These are phyloP conservation scores for Lepidurus packardi DNA, from an alignment of 1,140 invertebrate species.

Conservation along the genomic window DNA sequence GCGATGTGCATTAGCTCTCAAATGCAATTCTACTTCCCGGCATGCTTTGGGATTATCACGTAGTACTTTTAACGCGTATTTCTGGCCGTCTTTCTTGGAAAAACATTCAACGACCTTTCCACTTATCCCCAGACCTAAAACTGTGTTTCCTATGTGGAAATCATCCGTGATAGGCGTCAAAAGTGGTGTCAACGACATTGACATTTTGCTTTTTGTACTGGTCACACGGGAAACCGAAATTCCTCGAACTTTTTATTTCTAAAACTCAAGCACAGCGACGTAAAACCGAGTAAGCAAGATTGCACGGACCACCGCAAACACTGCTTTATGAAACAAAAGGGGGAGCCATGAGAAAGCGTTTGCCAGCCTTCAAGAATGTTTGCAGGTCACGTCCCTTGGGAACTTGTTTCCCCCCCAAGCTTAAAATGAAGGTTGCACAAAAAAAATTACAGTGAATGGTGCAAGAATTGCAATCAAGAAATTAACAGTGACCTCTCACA, in stretches of 20 bases:
- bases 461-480: slow-evolving; percentile 2
- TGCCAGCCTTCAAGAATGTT: neutral
- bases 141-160: slow-evolving; percentile 87
- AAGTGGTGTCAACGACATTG: neutral
- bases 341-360: neutral
- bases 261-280: neutral
- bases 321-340: neutral
- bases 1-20: slow-evolving; percentile 78
- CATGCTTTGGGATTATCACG: slow-evolving; percentile 85
- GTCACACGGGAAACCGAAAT: neutral
- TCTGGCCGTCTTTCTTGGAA: slow-evolving; percentile 49
- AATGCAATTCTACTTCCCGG: slow-evolving; percentile 92
- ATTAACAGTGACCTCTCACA: neutral
- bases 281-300: neutral
- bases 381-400: neutral
- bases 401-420: neutral
- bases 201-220: neutral
- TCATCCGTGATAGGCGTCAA: slow-evolving; percentile 78
- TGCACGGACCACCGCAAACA: neutral
- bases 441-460: slow-evolving; percentile 1
- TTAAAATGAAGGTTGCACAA: neutral
- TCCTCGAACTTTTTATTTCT: neutral
- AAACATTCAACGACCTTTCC: slow-evolving; percentile 68
- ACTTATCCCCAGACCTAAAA: slow-evolving; percentile 95
- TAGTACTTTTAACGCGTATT: slow-evolving; percentile 86